phyloP scores from a whole-genome alignment of 2,113 vertebrate species.

The Labeo catla region DNA sequence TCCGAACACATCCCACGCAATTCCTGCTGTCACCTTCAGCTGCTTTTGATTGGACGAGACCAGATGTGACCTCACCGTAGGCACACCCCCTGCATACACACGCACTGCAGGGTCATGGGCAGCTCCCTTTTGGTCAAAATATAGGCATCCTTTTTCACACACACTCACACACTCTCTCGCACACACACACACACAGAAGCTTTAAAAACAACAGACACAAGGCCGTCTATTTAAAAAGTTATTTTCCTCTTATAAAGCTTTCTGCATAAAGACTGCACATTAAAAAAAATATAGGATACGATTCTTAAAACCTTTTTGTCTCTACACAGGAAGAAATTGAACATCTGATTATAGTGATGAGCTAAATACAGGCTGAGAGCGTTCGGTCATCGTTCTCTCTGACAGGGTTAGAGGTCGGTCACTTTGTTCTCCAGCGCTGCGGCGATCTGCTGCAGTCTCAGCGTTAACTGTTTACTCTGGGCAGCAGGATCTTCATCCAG shows the following conservation, averaged over 20 bases:
- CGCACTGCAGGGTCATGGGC: slow-evolving; percentile 52
- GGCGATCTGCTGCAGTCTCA: slow-evolving; percentile 95
- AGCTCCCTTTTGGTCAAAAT: slow-evolving; percentile 66
- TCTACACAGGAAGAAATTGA: slow-evolving; percentile 75
- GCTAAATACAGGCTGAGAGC: slow-evolving; percentile 51
- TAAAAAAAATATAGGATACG: slow-evolving; percentile 84
- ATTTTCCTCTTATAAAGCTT: slow-evolving; percentile 81
- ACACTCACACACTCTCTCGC: slow-evolving; percentile 35
- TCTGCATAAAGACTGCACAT: slow-evolving; percentile 80
- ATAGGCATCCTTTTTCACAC: slow-evolving; percentile 67
- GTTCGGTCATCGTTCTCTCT: slow-evolving; percentile 10
- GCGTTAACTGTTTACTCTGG: slow-evolving; percentile 97
- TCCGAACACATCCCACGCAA: neutral
- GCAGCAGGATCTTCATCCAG: slow-evolving; percentile 94
- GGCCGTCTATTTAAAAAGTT: slow-evolving; percentile 81
- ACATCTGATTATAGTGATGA: slow-evolving; percentile 78
- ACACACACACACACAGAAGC: slow-evolving; percentile 65
- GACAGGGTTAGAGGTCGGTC: slow-evolving; percentile 90
- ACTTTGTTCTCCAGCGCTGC: slow-evolving; percentile 97
- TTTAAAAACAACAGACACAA: slow-evolving; percentile 75
- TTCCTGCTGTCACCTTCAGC: neutral
- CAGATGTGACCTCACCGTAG: neutral
- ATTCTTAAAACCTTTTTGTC: slow-evolving; percentile 75
- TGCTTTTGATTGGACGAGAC: slow-evolving; percentile 28
- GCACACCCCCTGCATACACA: slow-evolving; percentile 16